These are phyloP conservation scores for Tachyglossus aculeatus DNA, from an alignment of 2,797 vertebrate species.

Conservation along the genomic window DNA sequence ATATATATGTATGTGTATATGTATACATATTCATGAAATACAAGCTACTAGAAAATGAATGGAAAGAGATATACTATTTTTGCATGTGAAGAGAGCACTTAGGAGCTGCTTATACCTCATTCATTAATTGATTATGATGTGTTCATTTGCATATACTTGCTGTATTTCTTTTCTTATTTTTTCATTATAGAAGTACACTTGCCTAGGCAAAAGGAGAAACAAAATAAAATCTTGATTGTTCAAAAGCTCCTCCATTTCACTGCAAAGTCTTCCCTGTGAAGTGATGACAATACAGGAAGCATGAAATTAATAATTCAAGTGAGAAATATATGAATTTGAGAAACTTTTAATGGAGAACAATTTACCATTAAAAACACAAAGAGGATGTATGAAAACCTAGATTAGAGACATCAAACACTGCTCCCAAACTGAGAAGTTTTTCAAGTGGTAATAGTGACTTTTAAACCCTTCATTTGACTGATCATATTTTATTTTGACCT, in stretches of 20 bases:
- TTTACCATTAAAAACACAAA: background rate
- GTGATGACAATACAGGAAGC: conserved; percentile 10
- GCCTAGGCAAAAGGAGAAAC: background rate
- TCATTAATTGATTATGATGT: conserved; percentile 46
- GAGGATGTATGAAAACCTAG: background rate
- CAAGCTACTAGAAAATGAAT: conserved; percentile 71
- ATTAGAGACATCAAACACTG: conserved; percentile 31
- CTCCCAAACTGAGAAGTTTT: conserved; percentile 52
- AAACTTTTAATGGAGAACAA: background rate
- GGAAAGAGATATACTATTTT: conserved; percentile 75
- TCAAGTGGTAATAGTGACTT: conserved; percentile 54
- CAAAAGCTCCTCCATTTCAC: conserved; percentile 24
- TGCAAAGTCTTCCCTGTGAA: conserved; percentile 17
- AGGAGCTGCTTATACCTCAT: conserved; percentile 67
- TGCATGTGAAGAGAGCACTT: conserved; percentile 72
- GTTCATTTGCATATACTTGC: conserved; percentile 16
- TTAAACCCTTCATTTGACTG: conserved; percentile 53
- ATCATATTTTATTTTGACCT: conserved; percentile 30
- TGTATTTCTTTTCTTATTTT: conserved; percentile 47
- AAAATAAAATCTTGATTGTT: conserved; percentile 31
- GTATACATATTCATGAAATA: too few relatives aligned
- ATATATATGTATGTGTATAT: too few relatives aligned
- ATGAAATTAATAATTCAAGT: conserved; percentile 7
- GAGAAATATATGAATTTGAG: conserved; percentile 2
- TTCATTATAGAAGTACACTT: conserved; percentile 34